Base-by-base conservation (phyloP, 2,113 vertebrate genomes). In the Aegypius monachus region DNA sequence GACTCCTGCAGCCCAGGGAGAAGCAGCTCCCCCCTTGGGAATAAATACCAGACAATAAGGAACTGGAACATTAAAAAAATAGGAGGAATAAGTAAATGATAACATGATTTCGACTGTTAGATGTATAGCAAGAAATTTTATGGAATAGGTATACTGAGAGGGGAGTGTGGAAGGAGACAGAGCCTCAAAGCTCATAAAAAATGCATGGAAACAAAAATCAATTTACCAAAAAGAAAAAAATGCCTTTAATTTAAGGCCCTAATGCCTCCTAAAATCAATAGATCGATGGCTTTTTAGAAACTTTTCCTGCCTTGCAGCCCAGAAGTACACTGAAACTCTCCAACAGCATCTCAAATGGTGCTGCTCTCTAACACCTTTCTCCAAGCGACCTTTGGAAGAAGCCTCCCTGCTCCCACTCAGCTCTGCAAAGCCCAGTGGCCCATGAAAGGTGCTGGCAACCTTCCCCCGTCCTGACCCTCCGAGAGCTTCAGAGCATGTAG, bases 141-240 rank as follows among this genome's bases (percentile, higher is more conserved):
- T 15, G 27, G 66, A 16, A 40, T 12, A 31, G 19, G 48, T 32
- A 78, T 13, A 23, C 32, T 6, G 18, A 87, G 73, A 91, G n/a
- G 20, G 31, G 34, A 79, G 68, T n/a, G 56, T 96, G 70, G 48
- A 79, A 90, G 36, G 74, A 90, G 58, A 77, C 27, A 15, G 62
- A 91, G 77, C 78, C 84, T 89, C 86, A 52, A 67, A 84, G 43
- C 70, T 93, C 86, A 89, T 95, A 42, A 97, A 97, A 96, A 95
- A 97, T 92, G 65, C 65, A 95, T 92, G 72, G 53, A 53, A 93
- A 79, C 38, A 90, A 92, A 96, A 92, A 97, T 89, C 75, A 3
- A 89, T 97, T 93, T n/a, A 74, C 47, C 68, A 81, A 91, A 97
- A 93, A 55, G 17, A 48, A 36, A 72, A 91, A 91, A 58, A 53